Evolutionary conservation across 2,888 invertebrate species (phyloP), one percentile per base, ranked within the genome.

Genomic region (Tyria jacobaeae): DNA sequence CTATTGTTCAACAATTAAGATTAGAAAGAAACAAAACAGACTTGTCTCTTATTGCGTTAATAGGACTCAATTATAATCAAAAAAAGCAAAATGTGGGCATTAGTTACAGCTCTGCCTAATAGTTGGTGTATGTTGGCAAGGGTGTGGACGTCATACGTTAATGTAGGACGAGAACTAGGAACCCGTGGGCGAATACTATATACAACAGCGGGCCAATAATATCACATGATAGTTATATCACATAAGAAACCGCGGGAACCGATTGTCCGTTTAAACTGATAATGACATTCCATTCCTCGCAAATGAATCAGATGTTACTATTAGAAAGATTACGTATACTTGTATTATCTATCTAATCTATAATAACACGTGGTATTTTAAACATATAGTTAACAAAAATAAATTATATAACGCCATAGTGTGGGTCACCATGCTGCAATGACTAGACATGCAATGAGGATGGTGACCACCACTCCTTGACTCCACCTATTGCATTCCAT

Each of bases 211-310:
- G 24, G 24, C 31, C 34, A 34, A 50, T 50, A 34, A 24, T 25
- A 9, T 47, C 35, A 56, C 56, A 48, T 47, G 47, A 34, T 48
- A 48, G 34, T 47, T 47, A 44, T 34, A 47, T 55, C 55, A 55
- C 17, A 34, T 34, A 7, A 44, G 44, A 31, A 6, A 52, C 17
- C 9, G 41, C 17, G 41, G 17, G 17, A 17, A 17, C 41, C 9
- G 17, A 0, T 41, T 10, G 1, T 41, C 17, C 17, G 41, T 41
- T 9, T 17, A 21, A 9, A n/a, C 17, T 34, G 1, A 34, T 10
- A 41, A 17, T 41, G 17, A 17, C 17, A 41, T 41, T 17, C 17
- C 17, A 41, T 41, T 41, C 41, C 17, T 41, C 41, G 17, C 9
- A 17, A 41, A 10, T 21, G 41, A 41, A 41, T 41, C 17, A 41